Base-by-base conservation (phyloP, 2,797 vertebrate species). In the Microchirus variegatus region DNA sequence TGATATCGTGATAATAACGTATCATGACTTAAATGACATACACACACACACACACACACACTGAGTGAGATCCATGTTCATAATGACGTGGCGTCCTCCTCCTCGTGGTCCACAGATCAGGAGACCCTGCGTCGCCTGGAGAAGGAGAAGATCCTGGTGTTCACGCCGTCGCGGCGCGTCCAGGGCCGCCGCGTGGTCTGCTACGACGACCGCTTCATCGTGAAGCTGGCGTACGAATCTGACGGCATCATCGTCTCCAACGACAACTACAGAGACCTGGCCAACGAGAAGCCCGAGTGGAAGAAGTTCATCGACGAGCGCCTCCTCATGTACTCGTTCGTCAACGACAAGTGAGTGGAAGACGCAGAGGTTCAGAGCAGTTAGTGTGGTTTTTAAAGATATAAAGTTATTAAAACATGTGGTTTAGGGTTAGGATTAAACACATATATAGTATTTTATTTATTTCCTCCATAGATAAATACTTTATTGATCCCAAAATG, bases 271-370 rank as follows among this genome's bases (percentile, higher is more conserved):
- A 87, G 96, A 74, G 96, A 97, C 77, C 87, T 97, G 67, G 95
- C 95, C 8, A 96, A 96, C 35, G 96, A 97, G 83, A 97, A 96
- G 62, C 95, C 95, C 0, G 96, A 97, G 76, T 97, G 95, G 96
- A 97, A 96, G 92, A 96, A 96, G 88, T 97, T 97, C 89, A 95
- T 97, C 61, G 96, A 97, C 15, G 96, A 97, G 63, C 88, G 96
- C 43, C 84, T 97, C 81, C 90, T 97, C 69, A 97, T 97, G 96
- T 97, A 97, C 76, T 97, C 96, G 14, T 97, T 97, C 73, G 96
- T 97, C 73, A 97, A 97, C 42, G 96, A 97, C 93, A 97, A 97
- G 96, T 97, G 88, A 92, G 95, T 90, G 5, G 16, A 37, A n/a
- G n/a, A n/a, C n/a, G n/a, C 5, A 3, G 3, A 44, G 14, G 3